Conservation (phyloP, 2,797 vertebrate species). For the Acipenser oxyrinchus region DNA sequence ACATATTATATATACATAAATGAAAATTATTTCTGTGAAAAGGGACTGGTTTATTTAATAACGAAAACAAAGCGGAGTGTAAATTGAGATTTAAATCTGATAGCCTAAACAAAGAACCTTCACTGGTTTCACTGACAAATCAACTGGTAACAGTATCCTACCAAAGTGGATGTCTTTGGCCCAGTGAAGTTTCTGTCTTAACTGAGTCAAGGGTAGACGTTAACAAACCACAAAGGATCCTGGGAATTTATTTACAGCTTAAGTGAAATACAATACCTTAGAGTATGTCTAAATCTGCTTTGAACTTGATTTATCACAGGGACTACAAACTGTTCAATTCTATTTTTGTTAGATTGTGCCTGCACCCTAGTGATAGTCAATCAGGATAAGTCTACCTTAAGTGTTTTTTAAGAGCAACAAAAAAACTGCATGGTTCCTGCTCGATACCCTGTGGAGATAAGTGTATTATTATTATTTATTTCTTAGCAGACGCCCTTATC, state of each 20-base stretch:
- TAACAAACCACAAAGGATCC: constrained; percentile 55
- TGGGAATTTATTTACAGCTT: constrained; percentile 54
- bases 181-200: constrained; percentile 27
- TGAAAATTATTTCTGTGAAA: too few species aligned
- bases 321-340: constrained; percentile 58
- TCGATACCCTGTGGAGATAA: constrained; percentile 23
- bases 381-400: constrained; percentile 53
- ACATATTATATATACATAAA: too few species aligned
- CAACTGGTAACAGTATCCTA: constrained; percentile 22
- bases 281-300: constrained; percentile 66
- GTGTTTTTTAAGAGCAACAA: constrained; percentile 42
- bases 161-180: constrained; percentile 41
- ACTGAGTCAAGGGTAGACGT: constrained; percentile 42
- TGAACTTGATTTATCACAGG: constrained; percentile 81
- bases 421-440: constrained; percentile 24
- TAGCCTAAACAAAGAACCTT: constrained; percentile 16
- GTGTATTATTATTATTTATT: too few species aligned
- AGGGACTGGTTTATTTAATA: too few species aligned
- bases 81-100: background rate
- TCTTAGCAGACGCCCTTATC: too few species aligned
- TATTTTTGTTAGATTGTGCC: constrained; percentile 55
- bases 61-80: too few species aligned
- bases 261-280: constrained; percentile 69
- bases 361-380: constrained; percentile 53
- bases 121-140: constrained; percentile 25